Base-by-base conservation (phyloP, 2,888 invertebrate species). In the Mythimna lalbum region DNA sequence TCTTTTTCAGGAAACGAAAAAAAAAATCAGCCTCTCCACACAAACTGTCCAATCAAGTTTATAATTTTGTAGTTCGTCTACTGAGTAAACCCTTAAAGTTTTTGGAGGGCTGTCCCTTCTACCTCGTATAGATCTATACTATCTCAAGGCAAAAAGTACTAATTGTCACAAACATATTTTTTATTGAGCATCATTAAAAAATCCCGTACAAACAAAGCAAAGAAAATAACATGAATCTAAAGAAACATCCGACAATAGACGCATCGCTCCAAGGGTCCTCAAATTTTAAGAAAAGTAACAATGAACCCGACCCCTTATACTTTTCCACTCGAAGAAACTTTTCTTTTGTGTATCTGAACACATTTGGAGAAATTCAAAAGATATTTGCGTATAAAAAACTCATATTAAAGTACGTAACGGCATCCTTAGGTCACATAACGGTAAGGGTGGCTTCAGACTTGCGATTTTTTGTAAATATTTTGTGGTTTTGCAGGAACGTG, bases 311-410 rank as follows among this genome's bases (percentile, higher is more conserved):
- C 23, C 55, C 73, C 78, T 70, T 71, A 82, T 78, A 79, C 83
- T 81, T 80, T 86, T 84, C 82, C 86, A 70, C 84, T 76, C 64
- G 64, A 33, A 33, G 27, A 63, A 82, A 86, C 80, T 85, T 85
- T 81, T 69, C 82, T 76, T 86, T 85, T 84, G 83, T 84, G 52
- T 68, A 63, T n/a, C 52, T 52, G 78, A 78, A 84, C 82, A 78
- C 79, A 82, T 84, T 79, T 77, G 80, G 73, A 76, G 63, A 72
- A 78, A 82, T 73, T 81, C 84, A 82, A 86, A 86, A 86, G 83
- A 84, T 84, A 79, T 85, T 85, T 85, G 73, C 82, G 86, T 78
- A 83, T 75, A 85, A 86, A 85, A 84, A 85, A 82, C 82, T 86
- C 83, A 82, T 86, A 86, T 84, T 79, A 76, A 81, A 80, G 80